Base-by-base conservation (phyloP, 2,888 invertebrate genomes). In the Vandiemenella viatica region DNA sequence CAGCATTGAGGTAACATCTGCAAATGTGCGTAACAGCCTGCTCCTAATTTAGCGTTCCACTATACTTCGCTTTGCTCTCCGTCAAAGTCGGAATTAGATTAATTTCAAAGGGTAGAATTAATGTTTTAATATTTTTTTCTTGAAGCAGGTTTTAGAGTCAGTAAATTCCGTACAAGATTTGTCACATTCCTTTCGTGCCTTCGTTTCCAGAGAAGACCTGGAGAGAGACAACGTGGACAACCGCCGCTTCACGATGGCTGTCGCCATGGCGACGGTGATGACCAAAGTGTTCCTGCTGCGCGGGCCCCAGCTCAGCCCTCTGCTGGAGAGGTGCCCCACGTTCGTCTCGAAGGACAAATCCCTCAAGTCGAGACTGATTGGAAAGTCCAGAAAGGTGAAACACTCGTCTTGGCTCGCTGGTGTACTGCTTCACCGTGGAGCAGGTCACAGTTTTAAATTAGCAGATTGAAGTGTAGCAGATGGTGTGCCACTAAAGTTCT, bases 321-420 rank as follows among this genome's bases (percentile, higher is more conserved):
- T 74, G 50, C 63, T 83, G 43, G 90, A 90, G 60, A 74, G 83
- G 56, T 83, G 83, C 58, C 85, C 86, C 55, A 84, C 82, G 50
- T 91, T 88, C 66, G 82, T 90, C 46, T 82, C 83, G 59, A 85
- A 85, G 63, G 89, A 90, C 61, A 87, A 87, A 64, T 79, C 81
- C 49, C 76, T 82, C 58, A 78, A 77, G 57, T 76, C 79, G 54
- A 65, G 71, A 55, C 60, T 73, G 50, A 78, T 82, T 57, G 80
- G 78, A 58, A 78, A 77, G 63, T 74, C 74, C 55, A 73, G 80
- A 67, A 79, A 80, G 71, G 76, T 76, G n/a, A n/a, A n/a, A n/a
- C n/a, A n/a, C n/a, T n/a, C n/a, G n/a, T n/a, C n/a, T n/a, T n/a
- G n/a, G n/a, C n/a, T n/a, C n/a, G n/a, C n/a, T n/a, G n/a, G n/a